Base-by-base conservation (phyloP, 2,113 vertebrate species). In the Erythrocercus mccallii region DNA sequence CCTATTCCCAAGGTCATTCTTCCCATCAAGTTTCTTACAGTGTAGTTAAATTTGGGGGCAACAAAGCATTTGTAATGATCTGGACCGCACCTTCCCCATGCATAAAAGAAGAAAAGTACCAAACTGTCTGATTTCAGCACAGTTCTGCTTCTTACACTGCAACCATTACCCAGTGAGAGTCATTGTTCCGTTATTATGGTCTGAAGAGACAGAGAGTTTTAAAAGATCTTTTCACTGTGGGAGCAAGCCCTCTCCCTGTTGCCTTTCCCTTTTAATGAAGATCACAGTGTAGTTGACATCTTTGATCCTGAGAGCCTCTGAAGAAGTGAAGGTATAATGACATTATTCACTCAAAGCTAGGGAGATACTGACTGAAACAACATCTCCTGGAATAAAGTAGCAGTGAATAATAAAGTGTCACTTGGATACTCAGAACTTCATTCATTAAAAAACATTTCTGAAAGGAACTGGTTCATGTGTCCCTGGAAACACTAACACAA, bases 361-460 rank as follows among this genome's bases (percentile, higher is more conserved):
- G 30, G 47, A 81, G 72, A 86, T 71, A 54, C 56, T 70, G 60
- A 71, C 47, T 60, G 81, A 84, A 96, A 79, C 19, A 68, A 58
- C 28, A 80, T 19, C 81, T 91, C 35, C 84, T 90, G 85, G 91
- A 83, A 91, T 53, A 35, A 90, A 90, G 81, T 54, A 86, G 54
- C 54, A 61, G 44, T 81, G 90, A 86, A 78, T 86, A 94, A 88
- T 70, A 70, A 91, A 81, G 45, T 86, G 54, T 62, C 56, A 66
- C 54, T 86, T 65, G 42, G 44, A 89, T 72, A 91, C 85, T 92
- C 81, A 95, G 89, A 79, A 53, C 24, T 82, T 85, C n/a, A 79
- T 94, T 95, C 79, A 94, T 71, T 92, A 86, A 78, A 90, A 94
- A 93, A 28, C 51, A 84, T 80, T 91, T 94, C 87, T 71, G 68